phyloP scores from a whole-genome alignment of 2,888 invertebrate genomes.

The Agriopis leucophaearia region DNA sequence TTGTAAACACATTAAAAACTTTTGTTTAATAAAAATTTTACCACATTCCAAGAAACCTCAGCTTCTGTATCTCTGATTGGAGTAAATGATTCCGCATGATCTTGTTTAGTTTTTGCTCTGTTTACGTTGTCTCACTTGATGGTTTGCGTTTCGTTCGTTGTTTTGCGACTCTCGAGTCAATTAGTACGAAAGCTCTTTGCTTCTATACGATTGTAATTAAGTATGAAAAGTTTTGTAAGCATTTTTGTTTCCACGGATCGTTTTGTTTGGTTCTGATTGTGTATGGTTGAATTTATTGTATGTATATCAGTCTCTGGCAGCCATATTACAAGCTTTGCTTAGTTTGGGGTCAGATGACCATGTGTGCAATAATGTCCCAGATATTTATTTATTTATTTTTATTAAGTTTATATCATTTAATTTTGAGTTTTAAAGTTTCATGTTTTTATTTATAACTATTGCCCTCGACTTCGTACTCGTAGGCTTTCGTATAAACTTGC shows the following conservation, averaged over 20 bases:
- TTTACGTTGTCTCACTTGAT: conserved; percentile 72
- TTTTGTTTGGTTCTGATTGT: background rate
- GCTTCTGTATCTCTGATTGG: conserved; percentile 68
- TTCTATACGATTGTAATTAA: conserved; percentile 40
- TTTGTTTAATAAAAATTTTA: conserved; percentile 5
- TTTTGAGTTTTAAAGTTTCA: no score
- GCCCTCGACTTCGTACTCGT: no score
- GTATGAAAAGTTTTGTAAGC: conserved; percentile 2
- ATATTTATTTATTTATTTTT: no score
- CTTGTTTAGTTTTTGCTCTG: conserved; percentile 78
- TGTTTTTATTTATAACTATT: no score
- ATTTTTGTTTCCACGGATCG: background rate
- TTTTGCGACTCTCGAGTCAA: conserved; percentile 69
- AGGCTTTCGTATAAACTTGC: no score
- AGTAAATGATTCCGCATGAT: conserved; percentile 83
- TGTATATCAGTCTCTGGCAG: no score
- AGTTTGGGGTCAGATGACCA: no score
- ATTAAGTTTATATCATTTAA: no score
- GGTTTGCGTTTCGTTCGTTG: conserved; percentile 62
- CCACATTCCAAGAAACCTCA: conserved; percentile 39
- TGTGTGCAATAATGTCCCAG: no score
- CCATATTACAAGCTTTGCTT: no score
- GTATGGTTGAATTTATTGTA: no score
- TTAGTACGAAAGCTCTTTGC: conserved; percentile 56
- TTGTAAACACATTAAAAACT: conserved; percentile 1